Base-by-base conservation (phyloP, 2,888 invertebrate genomes). In the Steinernema hermaphroditum region DNA sequence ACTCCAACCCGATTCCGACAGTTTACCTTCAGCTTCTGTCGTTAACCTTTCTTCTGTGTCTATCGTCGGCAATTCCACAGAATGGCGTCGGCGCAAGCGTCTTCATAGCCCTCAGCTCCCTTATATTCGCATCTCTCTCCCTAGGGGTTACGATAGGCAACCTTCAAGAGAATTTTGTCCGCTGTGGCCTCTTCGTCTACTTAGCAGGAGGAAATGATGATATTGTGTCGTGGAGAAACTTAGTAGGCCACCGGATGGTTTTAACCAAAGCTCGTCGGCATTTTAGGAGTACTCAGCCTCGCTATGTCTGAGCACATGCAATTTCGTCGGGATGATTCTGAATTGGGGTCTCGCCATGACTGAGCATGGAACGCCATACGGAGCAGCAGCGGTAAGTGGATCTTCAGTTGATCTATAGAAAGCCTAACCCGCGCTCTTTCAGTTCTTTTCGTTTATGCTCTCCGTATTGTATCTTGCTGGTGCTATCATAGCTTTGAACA, bases 261-360 rank as follows among this genome's bases (percentile, higher is more conserved):
- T 46, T 2, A 19, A 16, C n/a, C n/a, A n/a, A 6, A 46, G 16
- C 6, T 46, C 46, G n/a, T 46, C 16, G 16, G 54, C 12, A 54
- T 54, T 54, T 54, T 54, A 62, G 62, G 62, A 62, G n/a, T 62
- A 62, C 32, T 62, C 62, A 1, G 62, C 32, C 1, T 62, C 62
- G 1, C 29, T 62, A 12, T 62, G 29, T 27, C 29, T 62, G 32
- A 62, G 62, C 32, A 14, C 29, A 16, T 32, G 32, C n/a, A 62
- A 62, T 32, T 62, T 62, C 27, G 32, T 32, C 16, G 62, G 62
- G 19, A 62, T 62, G 62, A 62, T 62, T n/a, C 62, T 62, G 32
- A 62, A 62, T 32, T 62, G 62, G 62, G 62, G 62, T 29, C 62
- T 62, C 62, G 62, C 50, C 24, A 22, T 50, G 50, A 50, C 16